Evolutionary conservation across 2,113 vertebrate species (phyloP).

Genomic region (Dasyprocta punctata): DNA sequence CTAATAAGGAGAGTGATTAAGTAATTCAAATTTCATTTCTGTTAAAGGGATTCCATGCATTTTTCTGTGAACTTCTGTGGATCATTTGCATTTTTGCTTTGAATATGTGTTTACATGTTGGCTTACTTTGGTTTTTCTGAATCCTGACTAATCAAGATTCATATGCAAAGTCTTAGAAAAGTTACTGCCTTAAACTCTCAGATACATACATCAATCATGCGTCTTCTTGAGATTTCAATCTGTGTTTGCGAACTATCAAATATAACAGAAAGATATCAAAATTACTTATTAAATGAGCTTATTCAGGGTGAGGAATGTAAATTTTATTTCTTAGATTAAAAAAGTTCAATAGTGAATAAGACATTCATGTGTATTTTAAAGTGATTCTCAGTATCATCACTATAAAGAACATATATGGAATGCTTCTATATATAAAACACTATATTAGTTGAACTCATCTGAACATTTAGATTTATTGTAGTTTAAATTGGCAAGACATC

Average conservation of each 20-base stretch:
- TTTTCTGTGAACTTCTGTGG: neutral
- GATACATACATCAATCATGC: neutral
- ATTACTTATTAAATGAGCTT: neutral
- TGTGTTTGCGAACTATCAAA: neutral
- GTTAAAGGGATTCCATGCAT: neutral
- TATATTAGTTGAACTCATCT: conserved; percentile 53
- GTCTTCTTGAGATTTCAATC: neutral
- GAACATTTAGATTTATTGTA: conserved; percentile 74
- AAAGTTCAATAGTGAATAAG: neutral
- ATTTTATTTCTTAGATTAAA: neutral
- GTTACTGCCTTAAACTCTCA: neutral
- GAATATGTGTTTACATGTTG: neutral
- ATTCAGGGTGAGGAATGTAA: neutral
- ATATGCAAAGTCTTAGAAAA: neutral
- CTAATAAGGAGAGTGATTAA: neutral
- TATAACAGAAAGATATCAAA: neutral
- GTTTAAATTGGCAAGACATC: conserved; percentile 73
- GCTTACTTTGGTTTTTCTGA: neutral
- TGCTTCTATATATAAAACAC: neutral
- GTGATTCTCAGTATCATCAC: neutral
- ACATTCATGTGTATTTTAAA: neutral
- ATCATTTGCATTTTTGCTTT: neutral
- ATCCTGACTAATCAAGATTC: neutral
- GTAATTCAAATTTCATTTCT: neutral
- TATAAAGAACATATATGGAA: neutral